Evolutionary conservation across 2,113 vertebrate species (phyloP).

Genomic region (Dicentrarchus labrax): DNA sequence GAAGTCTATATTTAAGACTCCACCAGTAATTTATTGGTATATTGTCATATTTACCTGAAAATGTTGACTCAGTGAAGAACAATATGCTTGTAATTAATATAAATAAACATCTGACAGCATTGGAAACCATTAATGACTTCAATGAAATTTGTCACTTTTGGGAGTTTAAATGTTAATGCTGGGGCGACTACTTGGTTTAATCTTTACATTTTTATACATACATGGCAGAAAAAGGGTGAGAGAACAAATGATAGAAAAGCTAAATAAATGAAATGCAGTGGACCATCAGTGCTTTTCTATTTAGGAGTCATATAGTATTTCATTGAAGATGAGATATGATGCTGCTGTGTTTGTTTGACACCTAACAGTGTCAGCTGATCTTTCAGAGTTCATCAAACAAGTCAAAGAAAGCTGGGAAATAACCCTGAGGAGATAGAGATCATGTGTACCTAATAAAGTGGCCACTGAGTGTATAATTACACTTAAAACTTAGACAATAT

Average conservation of each 20-base stretch:
- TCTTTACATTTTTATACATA: background rate
- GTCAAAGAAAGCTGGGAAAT: background rate
- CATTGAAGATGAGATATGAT: background rate
- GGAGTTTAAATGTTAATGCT: background rate
- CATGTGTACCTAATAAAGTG: too few relatives aligned
- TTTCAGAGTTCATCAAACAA: background rate
- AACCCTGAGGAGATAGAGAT: background rate
- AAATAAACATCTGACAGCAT: background rate
- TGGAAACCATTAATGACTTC: too few relatives aligned
- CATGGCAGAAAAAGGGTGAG: background rate
- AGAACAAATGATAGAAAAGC: background rate
- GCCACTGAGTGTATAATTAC: background rate
- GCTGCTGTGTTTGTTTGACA: background rate
- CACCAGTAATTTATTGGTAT: too few relatives aligned
- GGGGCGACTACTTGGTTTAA: too few relatives aligned
- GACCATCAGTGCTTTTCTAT: background rate
- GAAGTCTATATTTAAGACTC: background rate
- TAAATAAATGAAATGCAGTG: background rate
- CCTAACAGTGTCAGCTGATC: background rate
- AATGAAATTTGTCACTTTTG: too few relatives aligned
- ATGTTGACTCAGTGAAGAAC: too few relatives aligned
- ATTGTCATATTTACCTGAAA: too few relatives aligned
- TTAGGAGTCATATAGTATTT: background rate
- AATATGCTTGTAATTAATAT: background rate
- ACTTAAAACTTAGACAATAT: background rate